Evolutionary conservation across 2,113 vertebrate genomes (phyloP), one percentile per base, ranked within the genome.

Genomic region (Onychostruthus taczanowskii): DNA sequence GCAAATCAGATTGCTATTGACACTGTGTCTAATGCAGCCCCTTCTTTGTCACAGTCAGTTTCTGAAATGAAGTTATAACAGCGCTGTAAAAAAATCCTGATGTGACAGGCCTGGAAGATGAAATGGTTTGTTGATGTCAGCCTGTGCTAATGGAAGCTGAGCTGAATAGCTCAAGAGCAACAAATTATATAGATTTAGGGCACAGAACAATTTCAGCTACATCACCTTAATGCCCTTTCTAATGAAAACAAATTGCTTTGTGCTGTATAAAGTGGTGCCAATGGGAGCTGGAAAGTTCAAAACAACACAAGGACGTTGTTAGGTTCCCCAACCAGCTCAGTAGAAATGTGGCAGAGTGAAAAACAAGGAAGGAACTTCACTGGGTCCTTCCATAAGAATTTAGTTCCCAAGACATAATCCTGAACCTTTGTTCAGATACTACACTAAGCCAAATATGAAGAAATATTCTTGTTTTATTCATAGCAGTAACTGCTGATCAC

Each of bases 51-150:
- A 83, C 87, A 89, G 61, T 41, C 70, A 37, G 67, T 97, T 95
- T 95, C 84, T 90, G 76, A 94, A 96, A 94, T 94, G 92, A 84
- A 84, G 87, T 93, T 96, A 20, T 84, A 96, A 84, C 50, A 35
- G 53, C 80, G 69, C 81, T 91, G 76, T 69, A 91, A 91, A 94
- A 97, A 95, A 89, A 35, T 76, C 87, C 84, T 92, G 84, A 88
- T 95, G 90, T 96, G 94, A 95, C 94, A 95, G 58, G 77, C 43
- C 55, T 86, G 77, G 81, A 87, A 95, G 88, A 94, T 95, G 92
- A 94, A 97, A 93, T 85, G 74, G 87, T 85, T 95, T 95, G 88
- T 92, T 95, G 80, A 84, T 87, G 70, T 94, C 86, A 94, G 84
- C 30, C 59, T 90, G 47, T 55, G 35, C 77, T 96, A 96, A 96